Evolutionary conservation across 2,113 vertebrate genomes (phyloP).

Genomic region (Hyaena hyaena): DNA sequence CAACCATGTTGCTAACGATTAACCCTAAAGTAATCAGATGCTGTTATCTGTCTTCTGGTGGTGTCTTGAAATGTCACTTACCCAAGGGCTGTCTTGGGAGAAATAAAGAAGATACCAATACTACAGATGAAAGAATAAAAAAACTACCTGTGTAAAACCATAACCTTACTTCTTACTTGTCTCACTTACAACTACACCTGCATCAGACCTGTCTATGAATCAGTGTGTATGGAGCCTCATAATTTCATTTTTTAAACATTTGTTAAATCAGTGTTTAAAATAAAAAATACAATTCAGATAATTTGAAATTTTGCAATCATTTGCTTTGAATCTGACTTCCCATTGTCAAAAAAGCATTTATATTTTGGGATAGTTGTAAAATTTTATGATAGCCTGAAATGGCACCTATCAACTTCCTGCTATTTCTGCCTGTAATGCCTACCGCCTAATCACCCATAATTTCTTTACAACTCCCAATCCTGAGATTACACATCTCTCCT

Average conservation of each 20-base stretch:
- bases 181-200: not conserved
- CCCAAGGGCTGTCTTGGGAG: not conserved
- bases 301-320: not conserved
- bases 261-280: constrained; percentile 30
- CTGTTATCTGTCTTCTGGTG: constrained; percentile 57
- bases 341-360: not conserved
- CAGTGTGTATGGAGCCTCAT: not conserved
- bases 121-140: not conserved
- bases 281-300: constrained; percentile 46
- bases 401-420: not conserved
- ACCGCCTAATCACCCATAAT: no score
- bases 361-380: not conserved
- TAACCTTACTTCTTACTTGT: not conserved
- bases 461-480: not conserved
- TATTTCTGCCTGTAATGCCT: not conserved
- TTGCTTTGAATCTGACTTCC: not conserved
- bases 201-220: not conserved
- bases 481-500: not conserved
- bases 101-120: not conserved
- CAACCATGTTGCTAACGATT: constrained; percentile 69
- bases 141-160: not conserved
- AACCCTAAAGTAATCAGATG: constrained; percentile 68
- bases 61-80: constrained; percentile 64
- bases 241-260: constrained; percentile 7
- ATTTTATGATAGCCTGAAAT: not conserved